phyloP scores from a whole-genome alignment of 2,888 invertebrate genomes.

The Bombylius major region DNA sequence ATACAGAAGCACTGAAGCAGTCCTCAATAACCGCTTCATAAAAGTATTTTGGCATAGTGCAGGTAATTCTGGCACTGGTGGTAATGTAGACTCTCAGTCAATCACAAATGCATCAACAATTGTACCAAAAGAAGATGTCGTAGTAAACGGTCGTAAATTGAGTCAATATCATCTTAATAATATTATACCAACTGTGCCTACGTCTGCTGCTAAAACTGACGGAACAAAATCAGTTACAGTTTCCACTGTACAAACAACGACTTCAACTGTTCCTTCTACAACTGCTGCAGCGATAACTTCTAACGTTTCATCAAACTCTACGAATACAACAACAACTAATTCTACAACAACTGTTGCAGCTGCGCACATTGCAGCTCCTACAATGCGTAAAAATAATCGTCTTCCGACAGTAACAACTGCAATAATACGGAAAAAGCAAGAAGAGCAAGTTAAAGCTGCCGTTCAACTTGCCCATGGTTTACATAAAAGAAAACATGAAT shows the following conservation, averaged over 20 bases:
- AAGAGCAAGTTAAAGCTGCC: conserved; percentile 61
- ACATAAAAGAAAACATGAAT: conserved; percentile 70
- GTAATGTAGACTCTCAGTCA: neutral
- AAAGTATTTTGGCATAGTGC: conserved; percentile 88
- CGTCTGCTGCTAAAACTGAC: conserved; percentile 17
- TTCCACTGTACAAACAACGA: conserved; percentile 7
- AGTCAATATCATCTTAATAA: conserved; percentile 36
- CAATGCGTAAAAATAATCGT: conserved; percentile 40
- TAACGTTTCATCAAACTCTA: conserved; percentile 17
- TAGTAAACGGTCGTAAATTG: conserved; percentile 22
- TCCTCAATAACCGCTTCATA: conserved; percentile 95
- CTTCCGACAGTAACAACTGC: conserved; percentile 51
- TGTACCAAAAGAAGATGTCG: conserved; percentile 15
- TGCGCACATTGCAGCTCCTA: conserved; percentile 19
- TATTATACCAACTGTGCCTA: conserved; percentile 29
- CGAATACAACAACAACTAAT: conserved; percentile 10
- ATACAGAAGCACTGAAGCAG: conserved; percentile 91
- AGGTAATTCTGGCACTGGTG: conserved; percentile 13
- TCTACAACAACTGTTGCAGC: conserved; percentile 14
- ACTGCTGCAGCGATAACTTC: conserved; percentile 10
- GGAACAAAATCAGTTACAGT: conserved; percentile 7
- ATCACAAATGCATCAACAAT: conserved; percentile 5
- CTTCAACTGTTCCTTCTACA: conserved; percentile 18
- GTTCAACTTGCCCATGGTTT: conserved; percentile 67
- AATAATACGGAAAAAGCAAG: conserved; percentile 57